Conservation (phyloP, 37 sponge, comb jelly and placozoan species). For the Hexactinellida sp. region DNA sequence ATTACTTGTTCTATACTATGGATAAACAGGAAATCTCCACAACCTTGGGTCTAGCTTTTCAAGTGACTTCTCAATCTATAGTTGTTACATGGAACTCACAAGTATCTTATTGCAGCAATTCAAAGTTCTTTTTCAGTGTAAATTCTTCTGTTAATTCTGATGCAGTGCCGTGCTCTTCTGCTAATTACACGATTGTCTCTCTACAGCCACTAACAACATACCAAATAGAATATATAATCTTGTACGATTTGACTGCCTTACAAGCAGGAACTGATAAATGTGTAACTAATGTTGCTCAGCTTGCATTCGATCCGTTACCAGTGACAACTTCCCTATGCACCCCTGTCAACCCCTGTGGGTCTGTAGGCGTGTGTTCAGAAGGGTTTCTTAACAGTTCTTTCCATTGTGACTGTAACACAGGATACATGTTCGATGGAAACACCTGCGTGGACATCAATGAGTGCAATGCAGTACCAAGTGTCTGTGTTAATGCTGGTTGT, state of each 20-base stretch:
- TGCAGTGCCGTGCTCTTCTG: neutral
- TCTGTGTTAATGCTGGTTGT: neutral
- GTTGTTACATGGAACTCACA: neutral
- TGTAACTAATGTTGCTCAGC: neutral
- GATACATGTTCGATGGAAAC: neutral
- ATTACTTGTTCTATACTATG: neutral
- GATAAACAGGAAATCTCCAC: neutral
- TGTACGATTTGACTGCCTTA: neutral
- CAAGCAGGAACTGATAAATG: neutral
- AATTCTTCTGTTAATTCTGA: neutral
- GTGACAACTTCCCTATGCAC: neutral
- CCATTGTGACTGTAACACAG: neutral
- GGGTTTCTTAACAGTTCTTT: neutral
- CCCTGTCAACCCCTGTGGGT: neutral
- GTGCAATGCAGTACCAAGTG: neutral
- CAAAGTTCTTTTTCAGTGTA: neutral
- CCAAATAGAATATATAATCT: neutral
- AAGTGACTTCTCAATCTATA: neutral
- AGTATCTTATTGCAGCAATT: neutral
- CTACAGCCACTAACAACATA: neutral
- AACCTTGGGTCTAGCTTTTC: neutral
- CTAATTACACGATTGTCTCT: neutral
- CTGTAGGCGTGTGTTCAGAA: neutral
- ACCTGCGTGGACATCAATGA: neutral
- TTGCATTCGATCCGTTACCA: too few species aligned